Evolutionary conservation across 2,888 invertebrate species (phyloP).

Genomic region (Scaptomyza flava): DNA sequence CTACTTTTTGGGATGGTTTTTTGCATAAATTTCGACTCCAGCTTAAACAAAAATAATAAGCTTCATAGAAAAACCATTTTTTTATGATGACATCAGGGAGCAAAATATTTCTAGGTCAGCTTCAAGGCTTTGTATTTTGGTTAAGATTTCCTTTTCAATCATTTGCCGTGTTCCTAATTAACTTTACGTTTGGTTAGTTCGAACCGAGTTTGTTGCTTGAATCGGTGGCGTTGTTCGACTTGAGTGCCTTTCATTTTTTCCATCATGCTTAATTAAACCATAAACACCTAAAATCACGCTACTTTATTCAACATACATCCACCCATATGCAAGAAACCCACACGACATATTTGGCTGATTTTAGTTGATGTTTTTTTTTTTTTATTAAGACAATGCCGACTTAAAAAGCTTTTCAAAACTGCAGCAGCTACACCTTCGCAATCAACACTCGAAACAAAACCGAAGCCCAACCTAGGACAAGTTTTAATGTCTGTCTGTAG

Average conservation of each 20-base stretch:
- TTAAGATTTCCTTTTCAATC: constrained; percentile 27
- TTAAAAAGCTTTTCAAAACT: constrained; percentile 62
- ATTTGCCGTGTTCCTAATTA: constrained; percentile 41
- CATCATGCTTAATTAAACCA: constrained; percentile 72
- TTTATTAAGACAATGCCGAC: constrained; percentile 66
- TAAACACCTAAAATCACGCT: constrained; percentile 76
- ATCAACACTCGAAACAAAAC: constrained; percentile 33
- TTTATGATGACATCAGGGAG: constrained; percentile 43
- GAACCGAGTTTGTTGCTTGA: constrained; percentile 36
- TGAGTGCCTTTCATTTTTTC: constrained; percentile 59
- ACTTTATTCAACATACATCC: constrained; percentile 66
- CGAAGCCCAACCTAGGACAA: constrained; percentile 50
- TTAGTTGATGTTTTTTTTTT: constrained; percentile 14
- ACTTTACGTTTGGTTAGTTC: constrained; percentile 8
- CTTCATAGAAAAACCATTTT: constrained; percentile 9
- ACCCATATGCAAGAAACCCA: constrained; percentile 62
- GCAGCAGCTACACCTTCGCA: constrained; percentile 62
- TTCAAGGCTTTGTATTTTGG: constrained; percentile 26
- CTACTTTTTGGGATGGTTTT: constrained; percentile 24
- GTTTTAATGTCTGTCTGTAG: constrained; percentile 36
- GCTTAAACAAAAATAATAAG: constrained; percentile 14
- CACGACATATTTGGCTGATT: constrained; percentile 29
- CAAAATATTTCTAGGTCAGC: constrained; percentile 38
- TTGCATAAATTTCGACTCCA: constrained; percentile 25
- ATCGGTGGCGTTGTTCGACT: constrained; percentile 20